A percentile compares a stretch with the other conserved stretches of the same genome.
Conservation (phyloP, 2,113 vertebrate species). For the chimpanzee (Pan troglodytes) region NHGRI_mPanTro3-v2.1_pri NC_072403.2:70697001-70697500, state of each 20-base stretch:
- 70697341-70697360: background rate
- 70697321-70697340: background rate
- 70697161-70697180: background rate
- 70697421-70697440: background rate
- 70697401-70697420: background rate
- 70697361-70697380: background rate
- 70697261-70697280: background rate
- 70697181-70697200: background rate
- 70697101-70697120: background rate
- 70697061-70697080: background rate
- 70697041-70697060: background rate
- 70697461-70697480: background rate
- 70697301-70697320: background rate
- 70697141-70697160: rapidly evolving
- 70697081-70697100: background rate
- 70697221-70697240: background rate
- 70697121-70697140: background rate
- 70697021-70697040: background rate
- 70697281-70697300: background rate
- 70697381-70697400: background rate
- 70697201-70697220: background rate
- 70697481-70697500: background rate
- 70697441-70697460: background rate
- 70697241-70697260: background rate
- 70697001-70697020: background rate